Conservation (phyloP, 2,797 vertebrate genomes). For the Mastacembelus armatus region DNA sequence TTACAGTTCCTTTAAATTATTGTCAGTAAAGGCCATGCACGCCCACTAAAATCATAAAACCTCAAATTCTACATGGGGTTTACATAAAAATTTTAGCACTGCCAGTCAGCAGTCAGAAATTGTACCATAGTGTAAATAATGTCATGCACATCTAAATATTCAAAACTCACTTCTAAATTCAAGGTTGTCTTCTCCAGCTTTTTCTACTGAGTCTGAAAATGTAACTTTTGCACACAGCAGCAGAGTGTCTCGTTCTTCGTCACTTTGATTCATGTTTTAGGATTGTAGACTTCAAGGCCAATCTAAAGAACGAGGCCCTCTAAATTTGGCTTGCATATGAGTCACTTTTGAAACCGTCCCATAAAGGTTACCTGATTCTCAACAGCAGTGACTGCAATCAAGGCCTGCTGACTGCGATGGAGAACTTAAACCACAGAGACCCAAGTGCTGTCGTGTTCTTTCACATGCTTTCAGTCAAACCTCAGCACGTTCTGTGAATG, state of each 20-base stretch:
- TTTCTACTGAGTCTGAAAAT: conserved; percentile 35
- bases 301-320: conserved; percentile 85
- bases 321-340: conserved; percentile 89
- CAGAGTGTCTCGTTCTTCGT: conserved; percentile 52
- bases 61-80: conserved; percentile 26
- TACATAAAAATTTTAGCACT: conserved; percentile 19
- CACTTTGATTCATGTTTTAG: conserved; percentile 76
- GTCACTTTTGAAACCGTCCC: conserved; percentile 92
- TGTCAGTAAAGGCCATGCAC: conserved; percentile 17
- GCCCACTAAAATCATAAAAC: conserved; percentile 18
- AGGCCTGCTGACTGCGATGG: conserved; percentile 66
- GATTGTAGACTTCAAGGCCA: conserved; percentile 76
- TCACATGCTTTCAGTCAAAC: conserved; percentile 62
- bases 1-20: conserved; percentile 51
- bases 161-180: conserved; percentile 21
- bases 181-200: conserved; percentile 27
- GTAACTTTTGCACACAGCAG: conserved; percentile 26
- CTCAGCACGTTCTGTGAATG: conserved; percentile 47
- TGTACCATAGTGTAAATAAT: conserved; percentile 28
- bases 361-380: conserved; percentile 94
- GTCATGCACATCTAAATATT: conserved; percentile 44
- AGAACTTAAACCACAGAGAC: conserved; percentile 68
- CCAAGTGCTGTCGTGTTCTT: conserved; percentile 54
- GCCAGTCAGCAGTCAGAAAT: conserved; percentile 10
- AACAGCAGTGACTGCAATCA: conserved; percentile 83